Base-by-base conservation (phyloP, 2,797 vertebrate genomes). In the Anabacerthia variegaticeps region DNA sequence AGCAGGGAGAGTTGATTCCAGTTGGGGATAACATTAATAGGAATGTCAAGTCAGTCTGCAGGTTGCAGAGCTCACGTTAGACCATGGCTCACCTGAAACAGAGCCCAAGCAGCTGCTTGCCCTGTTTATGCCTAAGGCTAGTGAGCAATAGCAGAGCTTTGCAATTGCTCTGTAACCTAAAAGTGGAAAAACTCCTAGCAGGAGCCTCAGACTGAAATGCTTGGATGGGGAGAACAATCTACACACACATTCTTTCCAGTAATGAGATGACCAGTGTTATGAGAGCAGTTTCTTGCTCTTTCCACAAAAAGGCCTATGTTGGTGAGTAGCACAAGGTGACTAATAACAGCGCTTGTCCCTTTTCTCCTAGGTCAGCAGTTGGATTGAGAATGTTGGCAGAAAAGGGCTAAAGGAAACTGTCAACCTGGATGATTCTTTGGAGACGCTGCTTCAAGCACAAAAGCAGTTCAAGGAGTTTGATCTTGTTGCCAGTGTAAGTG, bases 321-420 rank as follows among this genome's bases (percentile, higher is more conserved):
- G 58, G 49, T 76, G 63, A 92, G 85, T 54, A 66, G 81, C 56
- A 58, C 27, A 12, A 65, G 14, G 39, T 91, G 78, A 93, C 62
- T 92, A 90, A 83, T 21, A 67, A 36, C 1, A 5, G 34, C 51
- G 22, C 63, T 91, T 95, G 79, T 73, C 69, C 88, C 28, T 96
- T 84, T 95, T 82, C 89, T 81, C 26, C n/a, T 97, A 99, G 99
- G 98, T 99, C 96, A 98, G 96, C 87, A 92, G 93, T 49, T 99
- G 99, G 99, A 97, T 99, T 9, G 97, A 98, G 97, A 96, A 98
- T 28, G 98, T 98, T 14, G 99, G 99, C 18, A 98, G 98, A 94
- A 97, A 96, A 48, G 95, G 92, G 14, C 97, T 99, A 51, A 97
- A 97, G 89, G 97, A 93, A 61, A 97, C 98, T 13, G 43, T 92